A percentile compares a stretch with the other conserved stretches of the same genome.
Evolutionary conservation across 2,888 invertebrate genomes (phyloP).

Genomic region (Sesia bembeciformis): DNA sequence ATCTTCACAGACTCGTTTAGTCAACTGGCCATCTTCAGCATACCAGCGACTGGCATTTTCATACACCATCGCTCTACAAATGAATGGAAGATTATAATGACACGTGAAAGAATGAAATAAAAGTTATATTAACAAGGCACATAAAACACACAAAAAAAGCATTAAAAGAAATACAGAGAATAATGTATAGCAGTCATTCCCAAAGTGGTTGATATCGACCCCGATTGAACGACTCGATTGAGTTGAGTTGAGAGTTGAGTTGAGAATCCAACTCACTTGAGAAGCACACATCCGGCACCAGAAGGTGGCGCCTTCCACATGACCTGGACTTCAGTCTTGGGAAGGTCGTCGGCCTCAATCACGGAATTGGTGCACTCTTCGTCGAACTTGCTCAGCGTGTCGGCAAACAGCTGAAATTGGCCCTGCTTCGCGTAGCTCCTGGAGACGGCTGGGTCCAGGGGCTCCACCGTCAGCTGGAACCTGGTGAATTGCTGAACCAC

Average conservation of each 20-base stretch:
- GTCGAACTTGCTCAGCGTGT: slow-evolving; percentile 79
- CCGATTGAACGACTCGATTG: too few species aligned
- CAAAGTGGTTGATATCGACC: too few species aligned
- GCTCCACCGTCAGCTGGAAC: slow-evolving; percentile 85
- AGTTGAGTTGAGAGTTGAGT: too few species aligned
- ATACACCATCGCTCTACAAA: slow-evolving; percentile 85
- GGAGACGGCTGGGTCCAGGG: slow-evolving; percentile 61
- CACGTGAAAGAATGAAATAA: too few species aligned
- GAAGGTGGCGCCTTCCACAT: slow-evolving; percentile 93
- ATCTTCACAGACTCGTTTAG: slow-evolving; percentile 85
- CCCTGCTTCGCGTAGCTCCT: slow-evolving; percentile 45
- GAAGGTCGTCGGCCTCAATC: slow-evolving; percentile 83
- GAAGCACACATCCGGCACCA: slow-evolving; percentile 89
- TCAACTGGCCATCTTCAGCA: slow-evolving; percentile 89
- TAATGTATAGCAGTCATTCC: too few species aligned
- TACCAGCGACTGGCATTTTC: slow-evolving; percentile 89
- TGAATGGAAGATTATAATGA: not conserved
- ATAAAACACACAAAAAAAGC: too few species aligned
- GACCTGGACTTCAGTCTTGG: slow-evolving; percentile 88
- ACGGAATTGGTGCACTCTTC: slow-evolving; percentile 90
- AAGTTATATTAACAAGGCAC: too few species aligned
- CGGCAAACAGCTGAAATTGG: slow-evolving; percentile 70
- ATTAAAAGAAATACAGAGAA: too few species aligned
- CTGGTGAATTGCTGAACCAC: slow-evolving; percentile 84
- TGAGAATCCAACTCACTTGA: slow-evolving; percentile 75